These are phyloP conservation scores for Leptodactylus fuscus DNA, from an alignment of 2,113 vertebrate genomes.

Conservation along the genomic window DNA sequence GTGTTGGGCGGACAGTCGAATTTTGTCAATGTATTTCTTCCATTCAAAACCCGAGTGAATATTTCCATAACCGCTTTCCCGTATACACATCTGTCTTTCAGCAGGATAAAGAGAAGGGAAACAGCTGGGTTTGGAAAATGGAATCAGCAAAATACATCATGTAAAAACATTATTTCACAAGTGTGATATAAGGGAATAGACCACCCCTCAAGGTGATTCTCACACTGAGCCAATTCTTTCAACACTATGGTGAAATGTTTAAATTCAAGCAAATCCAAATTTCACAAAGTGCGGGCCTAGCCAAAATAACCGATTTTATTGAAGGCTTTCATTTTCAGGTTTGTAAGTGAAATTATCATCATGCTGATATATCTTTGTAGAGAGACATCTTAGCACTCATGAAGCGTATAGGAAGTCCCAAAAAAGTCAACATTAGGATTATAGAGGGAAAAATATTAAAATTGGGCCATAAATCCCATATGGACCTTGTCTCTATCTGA, in stretches of 20 bases:
- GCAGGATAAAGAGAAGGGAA: slow-evolving; percentile 22
- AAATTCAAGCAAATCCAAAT: slow-evolving; percentile 20
- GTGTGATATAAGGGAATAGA: slow-evolving; percentile 41
- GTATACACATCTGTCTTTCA: slow-evolving; percentile 45
- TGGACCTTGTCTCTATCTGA: neutral
- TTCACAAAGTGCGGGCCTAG: slow-evolving; percentile 24
- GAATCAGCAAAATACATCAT: slow-evolving; percentile 43
- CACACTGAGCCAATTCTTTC: slow-evolving; percentile 15
- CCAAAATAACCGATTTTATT: slow-evolving; percentile 4
- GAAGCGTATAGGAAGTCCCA: neutral
- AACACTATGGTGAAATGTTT: slow-evolving; percentile 34
- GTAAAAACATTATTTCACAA: slow-evolving; percentile 51
- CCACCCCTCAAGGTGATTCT: slow-evolving; percentile 35
- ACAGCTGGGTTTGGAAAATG: slow-evolving; percentile 38
- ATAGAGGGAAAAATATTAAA: neutral
- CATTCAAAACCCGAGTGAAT: neutral
- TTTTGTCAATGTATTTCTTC: neutral
- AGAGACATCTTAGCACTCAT: neutral
- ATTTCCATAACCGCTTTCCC: slow-evolving; percentile 30
- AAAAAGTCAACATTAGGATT: neutral
- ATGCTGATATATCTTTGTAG: neutral
- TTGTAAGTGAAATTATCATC: neutral
- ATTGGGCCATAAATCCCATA: neutral
- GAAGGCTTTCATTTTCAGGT: neutral
- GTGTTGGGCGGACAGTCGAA: neutral